Percentiles rank a stretch among this genome's conserved stretches.
phyloP scores from a whole-genome alignment of 2,797 vertebrate species.

The Cyprinella venusta region DNA sequence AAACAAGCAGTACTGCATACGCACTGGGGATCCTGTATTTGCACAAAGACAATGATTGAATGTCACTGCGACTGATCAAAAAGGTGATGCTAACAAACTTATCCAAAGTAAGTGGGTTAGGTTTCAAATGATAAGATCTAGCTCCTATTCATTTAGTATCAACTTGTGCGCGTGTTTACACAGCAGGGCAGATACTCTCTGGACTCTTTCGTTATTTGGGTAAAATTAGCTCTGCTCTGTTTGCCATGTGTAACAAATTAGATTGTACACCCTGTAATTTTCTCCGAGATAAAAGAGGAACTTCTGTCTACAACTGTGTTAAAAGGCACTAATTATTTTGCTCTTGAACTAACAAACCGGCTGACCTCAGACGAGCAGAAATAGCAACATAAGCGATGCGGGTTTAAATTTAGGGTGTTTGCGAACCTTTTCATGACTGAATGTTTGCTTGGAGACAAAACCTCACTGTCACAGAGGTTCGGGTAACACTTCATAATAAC shows the following conservation, averaged over 20 bases:
- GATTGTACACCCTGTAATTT: conserved; percentile 5
- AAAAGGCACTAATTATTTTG: conserved; percentile 41
- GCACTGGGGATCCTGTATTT: not conserved
- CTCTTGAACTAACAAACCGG: conserved; percentile 22
- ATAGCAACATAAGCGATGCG: conserved; percentile 34
- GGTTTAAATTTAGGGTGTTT: conserved; percentile 24
- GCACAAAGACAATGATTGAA: not conserved
- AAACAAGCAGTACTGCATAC: not conserved
- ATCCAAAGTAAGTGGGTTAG: not conserved
- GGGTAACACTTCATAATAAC: conserved; percentile 27
- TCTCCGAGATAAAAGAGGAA: conserved; percentile 41
- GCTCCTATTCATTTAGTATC: not conserved
- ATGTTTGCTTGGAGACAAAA: conserved; percentile 31
- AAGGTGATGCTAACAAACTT: not conserved
- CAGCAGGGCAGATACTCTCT: conserved; percentile 1
- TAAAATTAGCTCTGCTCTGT: conserved; percentile 32
- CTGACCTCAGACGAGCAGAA: conserved; percentile 34
- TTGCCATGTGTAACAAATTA: conserved; percentile 32
- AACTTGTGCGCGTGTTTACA: not conserved
- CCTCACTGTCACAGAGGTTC: not conserved
- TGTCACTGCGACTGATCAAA: not conserved
- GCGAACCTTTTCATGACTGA: conserved; percentile 13
- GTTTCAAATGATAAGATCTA: not conserved
- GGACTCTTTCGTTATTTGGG: conserved; percentile 8
- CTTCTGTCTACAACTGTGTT: conserved; percentile 33